A percentile compares a stretch with the other conserved stretches of the same genome.
phyloP scores from a whole-genome alignment of 2,797 vertebrate species.

The Gallinago stenura region DNA sequence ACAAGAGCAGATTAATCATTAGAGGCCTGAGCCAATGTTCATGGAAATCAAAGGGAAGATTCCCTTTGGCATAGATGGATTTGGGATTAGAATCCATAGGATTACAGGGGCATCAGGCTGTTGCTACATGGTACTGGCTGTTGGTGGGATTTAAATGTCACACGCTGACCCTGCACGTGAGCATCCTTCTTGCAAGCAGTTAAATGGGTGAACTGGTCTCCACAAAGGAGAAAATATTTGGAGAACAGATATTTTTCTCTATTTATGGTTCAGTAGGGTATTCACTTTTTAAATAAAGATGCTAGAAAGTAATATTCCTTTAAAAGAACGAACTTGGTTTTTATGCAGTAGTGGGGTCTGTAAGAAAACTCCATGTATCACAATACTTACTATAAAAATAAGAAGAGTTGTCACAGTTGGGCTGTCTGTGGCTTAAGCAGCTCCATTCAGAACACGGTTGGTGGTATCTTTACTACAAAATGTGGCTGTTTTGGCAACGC shows the following conservation, averaged over 20 bases:
- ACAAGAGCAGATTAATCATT: not conserved
- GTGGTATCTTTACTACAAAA: not conserved
- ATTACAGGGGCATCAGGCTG: not conserved
- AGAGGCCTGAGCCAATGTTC: not conserved
- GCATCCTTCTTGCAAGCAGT: not conserved
- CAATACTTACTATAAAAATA: not conserved
- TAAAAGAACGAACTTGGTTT: not conserved
- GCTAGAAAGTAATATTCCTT: not conserved
- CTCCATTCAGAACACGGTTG: not conserved
- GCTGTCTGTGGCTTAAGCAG: not conserved
- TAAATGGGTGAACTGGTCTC: not conserved
- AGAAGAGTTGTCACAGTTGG: not conserved
- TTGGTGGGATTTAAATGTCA: not conserved
- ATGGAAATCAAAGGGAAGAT: not conserved
- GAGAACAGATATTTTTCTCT: not conserved
- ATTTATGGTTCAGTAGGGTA: not conserved
- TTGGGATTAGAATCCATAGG: not conserved
- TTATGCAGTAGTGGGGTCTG: not conserved
- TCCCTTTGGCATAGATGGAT: not conserved
- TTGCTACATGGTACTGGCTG: accelerated
- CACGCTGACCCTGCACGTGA: not conserved
- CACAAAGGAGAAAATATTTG: not conserved
- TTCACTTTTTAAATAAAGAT: not conserved
- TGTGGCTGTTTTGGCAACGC: not conserved
- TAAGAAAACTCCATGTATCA: not conserved